Evolutionary conservation across 1,140 invertebrate genomes (phyloP), one percentile per base, ranked within the genome.

Genomic region (Anagrus nilaparvatae): DNA sequence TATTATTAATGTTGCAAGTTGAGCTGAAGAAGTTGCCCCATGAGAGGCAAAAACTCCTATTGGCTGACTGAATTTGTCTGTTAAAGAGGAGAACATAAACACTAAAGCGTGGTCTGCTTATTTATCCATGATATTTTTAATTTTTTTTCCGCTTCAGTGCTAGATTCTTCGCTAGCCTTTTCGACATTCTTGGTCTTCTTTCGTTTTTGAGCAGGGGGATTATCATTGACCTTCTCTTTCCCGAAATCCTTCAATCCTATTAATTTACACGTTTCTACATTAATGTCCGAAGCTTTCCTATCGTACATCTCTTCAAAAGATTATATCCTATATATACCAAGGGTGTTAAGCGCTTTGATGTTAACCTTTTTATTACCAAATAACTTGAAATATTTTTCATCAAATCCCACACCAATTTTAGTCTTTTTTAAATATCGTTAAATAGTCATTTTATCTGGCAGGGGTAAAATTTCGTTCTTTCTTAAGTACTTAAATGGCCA

Each of bases 21-120:
- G 37, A 20, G 19, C 35, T 12, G 50, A 48, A 23, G 25, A 23
- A 5, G 34, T 42, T 1, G 48, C 31, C 5, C 53, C 51, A 21
- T 35, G 46, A 4, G 43, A 43, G 9, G 25, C 38, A 45, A 55
- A 49, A 4, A 50, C 51, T 20, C 37, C 45, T 34, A 50, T 43
- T 8, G 51, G 45, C 34, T 55, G 53, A n/a, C 38, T 36, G 17
- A 24, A 45, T 17, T 40, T 35, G 7, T 18, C 23, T 6, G 33
- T 21, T 16, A 52, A 23, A 29, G 46, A 44, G 16, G 50, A 49
- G 14, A 48, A 55, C 20, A 53, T 18, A 13, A 52, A 30, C 2
- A 53, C 48, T 17, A 55, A 43, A 10, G 25, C 49, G 41, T 53
- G 43, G 30, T 51, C 38, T 13, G 51, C 51, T 34, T 42, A 43